Conservation (phyloP, 2,113 vertebrate species). For the Cisticola juncidis region DNA sequence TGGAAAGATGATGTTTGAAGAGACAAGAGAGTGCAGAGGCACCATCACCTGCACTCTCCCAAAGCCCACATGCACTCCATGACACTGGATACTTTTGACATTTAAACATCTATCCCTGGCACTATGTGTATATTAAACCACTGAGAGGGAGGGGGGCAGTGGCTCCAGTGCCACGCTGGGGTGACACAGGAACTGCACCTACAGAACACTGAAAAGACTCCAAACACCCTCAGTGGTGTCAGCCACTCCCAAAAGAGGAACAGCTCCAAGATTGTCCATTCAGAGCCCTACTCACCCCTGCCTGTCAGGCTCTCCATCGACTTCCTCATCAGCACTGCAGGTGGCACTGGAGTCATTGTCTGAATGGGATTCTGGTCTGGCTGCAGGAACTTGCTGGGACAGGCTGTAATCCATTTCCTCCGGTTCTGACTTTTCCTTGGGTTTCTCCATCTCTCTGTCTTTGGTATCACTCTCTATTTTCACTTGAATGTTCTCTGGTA, state of each 20-base stretch:
- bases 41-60: neutral
- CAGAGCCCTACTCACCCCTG: slow-evolving; percentile 78
- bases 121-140: neutral
- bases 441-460: slow-evolving; percentile 79
- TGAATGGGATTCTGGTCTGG: slow-evolving; percentile 79
- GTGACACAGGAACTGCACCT: neutral
- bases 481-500: slow-evolving; percentile 81
- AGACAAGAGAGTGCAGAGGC: neutral
- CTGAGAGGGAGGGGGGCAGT: neutral
- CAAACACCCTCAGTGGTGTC: neutral
- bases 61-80: neutral
- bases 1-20: neutral
- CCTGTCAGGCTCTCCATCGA: slow-evolving; percentile 90
- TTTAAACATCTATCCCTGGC: slow-evolving; percentile 26
- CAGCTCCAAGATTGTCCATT: neutral
- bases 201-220: neutral
- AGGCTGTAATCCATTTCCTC: slow-evolving; percentile 66
- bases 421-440: slow-evolving; percentile 78
- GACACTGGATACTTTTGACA: slow-evolving; percentile 59
- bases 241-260: neutral
- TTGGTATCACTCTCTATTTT: slow-evolving; percentile 88
- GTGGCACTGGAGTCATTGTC: slow-evolving; percentile 98
- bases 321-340: slow-evolving; percentile 97
- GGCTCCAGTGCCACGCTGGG: rapidly evolving
- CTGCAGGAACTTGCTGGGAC: slow-evolving; percentile 43